Evolutionary conservation across 2,113 vertebrate genomes (phyloP).

Genomic region (Grallaria varia): DNA sequence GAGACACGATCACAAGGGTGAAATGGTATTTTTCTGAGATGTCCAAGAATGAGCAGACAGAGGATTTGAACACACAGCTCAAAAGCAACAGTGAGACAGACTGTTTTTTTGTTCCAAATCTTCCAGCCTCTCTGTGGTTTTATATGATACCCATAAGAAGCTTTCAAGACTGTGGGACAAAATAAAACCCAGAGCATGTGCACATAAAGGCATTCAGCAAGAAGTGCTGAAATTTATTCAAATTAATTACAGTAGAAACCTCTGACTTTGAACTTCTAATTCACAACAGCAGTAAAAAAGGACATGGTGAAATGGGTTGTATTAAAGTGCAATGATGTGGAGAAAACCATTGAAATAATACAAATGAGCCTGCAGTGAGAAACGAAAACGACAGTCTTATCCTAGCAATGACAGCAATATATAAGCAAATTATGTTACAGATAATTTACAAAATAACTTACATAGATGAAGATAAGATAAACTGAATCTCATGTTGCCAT

Average conservation of each 20-base stretch:
- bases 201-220: constrained; percentile 24
- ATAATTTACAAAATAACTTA: constrained; percentile 68
- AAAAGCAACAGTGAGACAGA: neutral
- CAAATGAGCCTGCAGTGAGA: neutral
- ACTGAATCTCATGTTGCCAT: neutral
- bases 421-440: constrained; percentile 47
- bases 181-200: neutral
- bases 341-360: constrained; percentile 7
- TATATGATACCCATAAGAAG: neutral
- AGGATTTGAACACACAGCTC: neutral
- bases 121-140: neutral
- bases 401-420: neutral
- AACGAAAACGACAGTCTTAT: constrained; percentile 17
- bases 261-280: constrained; percentile 51
- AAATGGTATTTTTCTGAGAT: neutral
- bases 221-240: constrained; percentile 65
- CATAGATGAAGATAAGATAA: constrained; percentile 16
- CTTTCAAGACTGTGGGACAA: neutral
- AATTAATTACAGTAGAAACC: constrained; percentile 66
- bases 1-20: neutral
- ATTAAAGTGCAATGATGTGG: constrained; percentile 74
- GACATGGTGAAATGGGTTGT: constrained; percentile 30
- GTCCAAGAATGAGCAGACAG: neutral
- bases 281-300: constrained; percentile 70
- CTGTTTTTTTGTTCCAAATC: neutral